These are phyloP conservation scores for Orchesella cincta DNA, from an alignment of 1,140 invertebrate genomes.

Conservation along the genomic window DNA sequence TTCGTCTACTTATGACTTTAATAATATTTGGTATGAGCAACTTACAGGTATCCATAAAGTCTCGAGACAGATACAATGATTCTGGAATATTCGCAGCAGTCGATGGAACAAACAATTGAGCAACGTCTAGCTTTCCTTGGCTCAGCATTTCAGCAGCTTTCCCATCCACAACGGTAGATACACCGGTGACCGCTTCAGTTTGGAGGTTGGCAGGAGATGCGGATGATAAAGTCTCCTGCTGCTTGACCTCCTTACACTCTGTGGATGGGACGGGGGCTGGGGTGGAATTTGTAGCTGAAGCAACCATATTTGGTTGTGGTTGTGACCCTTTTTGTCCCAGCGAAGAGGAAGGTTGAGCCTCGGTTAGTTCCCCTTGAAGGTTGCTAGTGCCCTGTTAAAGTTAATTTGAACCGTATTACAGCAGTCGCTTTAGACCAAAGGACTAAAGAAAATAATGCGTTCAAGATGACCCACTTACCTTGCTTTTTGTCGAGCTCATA, in stretches of 20 bases:
- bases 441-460: no score
- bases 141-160: background rate
- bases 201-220: background rate
- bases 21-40: background rate
- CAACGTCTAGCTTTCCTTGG: background rate
- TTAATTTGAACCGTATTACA: no score
- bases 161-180: background rate
- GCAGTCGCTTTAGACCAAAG: no score
- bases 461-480: no score
- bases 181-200: background rate
- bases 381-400: no score
- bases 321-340: no score
- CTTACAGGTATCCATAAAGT: background rate
- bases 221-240: background rate
- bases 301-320: no score
- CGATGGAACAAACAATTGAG: background rate
- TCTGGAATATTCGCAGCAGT: background rate
- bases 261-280: background rate
- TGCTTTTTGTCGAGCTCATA: no score
- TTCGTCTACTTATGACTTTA: no score
- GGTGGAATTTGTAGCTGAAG: background rate
- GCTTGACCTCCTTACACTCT: background rate
- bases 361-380: no score
- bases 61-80: background rate
- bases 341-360: no score